Conservation (phyloP, 2,888 invertebrate genomes). For the Ophion costatus region DNA sequence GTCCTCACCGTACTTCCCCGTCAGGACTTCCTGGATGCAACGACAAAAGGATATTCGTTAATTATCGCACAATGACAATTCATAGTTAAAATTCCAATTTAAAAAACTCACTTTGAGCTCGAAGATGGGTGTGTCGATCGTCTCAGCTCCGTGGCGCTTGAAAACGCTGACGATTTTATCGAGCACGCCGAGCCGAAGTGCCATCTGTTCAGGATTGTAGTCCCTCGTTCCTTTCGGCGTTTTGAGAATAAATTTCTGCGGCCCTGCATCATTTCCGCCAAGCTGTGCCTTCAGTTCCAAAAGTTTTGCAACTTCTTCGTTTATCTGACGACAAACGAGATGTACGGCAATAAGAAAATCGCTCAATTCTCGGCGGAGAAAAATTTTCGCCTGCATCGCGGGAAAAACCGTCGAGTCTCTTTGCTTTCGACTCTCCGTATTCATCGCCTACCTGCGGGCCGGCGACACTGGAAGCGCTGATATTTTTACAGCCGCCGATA, state of each 20-base stretch:
- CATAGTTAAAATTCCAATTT: not conserved
- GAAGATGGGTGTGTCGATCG: constrained; percentile 99
- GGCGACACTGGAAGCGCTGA: constrained; percentile 74
- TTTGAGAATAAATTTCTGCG: constrained; percentile 93
- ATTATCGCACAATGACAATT: constrained; percentile 45
- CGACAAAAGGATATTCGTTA: not conserved
- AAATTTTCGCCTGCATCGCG: not conserved
- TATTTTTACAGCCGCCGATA: constrained; percentile 75
- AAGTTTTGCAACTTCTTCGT: constrained; percentile 93
- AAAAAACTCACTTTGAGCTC: constrained; percentile 91
- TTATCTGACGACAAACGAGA: constrained; percentile 87
- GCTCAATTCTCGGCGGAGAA: not conserved
- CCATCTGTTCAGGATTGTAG: constrained; percentile 97
- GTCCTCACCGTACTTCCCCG: constrained; percentile 99
- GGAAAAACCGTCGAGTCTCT: constrained; percentile 54
- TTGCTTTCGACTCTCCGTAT: constrained; percentile 61
- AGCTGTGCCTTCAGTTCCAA: constrained; percentile 92
- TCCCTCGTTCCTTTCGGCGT: constrained; percentile 98
- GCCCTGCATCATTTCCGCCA: constrained; percentile 85
- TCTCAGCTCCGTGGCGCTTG: constrained; percentile 98
- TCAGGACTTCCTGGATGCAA: constrained; percentile 92
- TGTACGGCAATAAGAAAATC: not conserved
- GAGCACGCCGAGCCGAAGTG: constrained; percentile 93
- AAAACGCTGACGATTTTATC: constrained; percentile 95
- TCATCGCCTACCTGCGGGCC: constrained; percentile 78